Conservation (phyloP, 2,113 vertebrate species). For the Raja brachyura region DNA sequence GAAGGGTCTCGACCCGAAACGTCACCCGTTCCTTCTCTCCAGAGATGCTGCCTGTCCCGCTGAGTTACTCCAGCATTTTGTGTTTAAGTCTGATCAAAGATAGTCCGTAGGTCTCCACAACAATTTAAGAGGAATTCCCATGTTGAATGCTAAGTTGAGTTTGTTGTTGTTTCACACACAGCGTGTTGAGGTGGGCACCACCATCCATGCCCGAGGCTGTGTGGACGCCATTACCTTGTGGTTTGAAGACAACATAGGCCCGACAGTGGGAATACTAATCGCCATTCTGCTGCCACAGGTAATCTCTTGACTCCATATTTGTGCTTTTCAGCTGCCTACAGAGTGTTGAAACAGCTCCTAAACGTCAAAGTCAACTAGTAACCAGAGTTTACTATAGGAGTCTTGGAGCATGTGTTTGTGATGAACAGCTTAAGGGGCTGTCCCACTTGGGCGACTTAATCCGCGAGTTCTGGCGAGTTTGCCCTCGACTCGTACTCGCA, state of each 20-base stretch:
- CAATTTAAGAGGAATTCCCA: neutral
- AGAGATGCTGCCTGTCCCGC: too few relatives aligned
- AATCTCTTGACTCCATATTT: constrained; percentile 38
- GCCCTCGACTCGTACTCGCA: too few relatives aligned
- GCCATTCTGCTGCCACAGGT: constrained; percentile 79
- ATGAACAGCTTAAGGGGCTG: neutral
- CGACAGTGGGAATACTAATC: constrained; percentile 66
- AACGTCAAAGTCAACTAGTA: neutral
- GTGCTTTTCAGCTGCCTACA: neutral
- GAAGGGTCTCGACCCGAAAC: too few relatives aligned
- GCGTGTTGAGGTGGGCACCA: constrained; percentile 64
- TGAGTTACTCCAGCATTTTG: too few relatives aligned
- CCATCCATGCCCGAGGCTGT: constrained; percentile 79
- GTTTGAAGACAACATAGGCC: constrained; percentile 77
- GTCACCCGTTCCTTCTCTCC: too few relatives aligned
- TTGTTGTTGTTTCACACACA: constrained; percentile 42
- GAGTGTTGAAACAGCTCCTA: neutral
- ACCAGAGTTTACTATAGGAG: neutral
- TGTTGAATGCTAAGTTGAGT: neutral
- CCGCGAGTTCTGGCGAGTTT: too few relatives aligned
- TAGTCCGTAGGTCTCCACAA: too few relatives aligned
- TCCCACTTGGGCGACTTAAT: too few relatives aligned
- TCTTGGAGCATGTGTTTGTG: neutral
- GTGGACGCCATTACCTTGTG: constrained; percentile 81
- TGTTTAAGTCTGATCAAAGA: too few relatives aligned